A percentile compares a stretch with the other conserved stretches of the same genome.
Evolutionary conservation across 2,113 vertebrate genomes (phyloP).

Genomic region (Camarhynchus parvulus): DNA sequence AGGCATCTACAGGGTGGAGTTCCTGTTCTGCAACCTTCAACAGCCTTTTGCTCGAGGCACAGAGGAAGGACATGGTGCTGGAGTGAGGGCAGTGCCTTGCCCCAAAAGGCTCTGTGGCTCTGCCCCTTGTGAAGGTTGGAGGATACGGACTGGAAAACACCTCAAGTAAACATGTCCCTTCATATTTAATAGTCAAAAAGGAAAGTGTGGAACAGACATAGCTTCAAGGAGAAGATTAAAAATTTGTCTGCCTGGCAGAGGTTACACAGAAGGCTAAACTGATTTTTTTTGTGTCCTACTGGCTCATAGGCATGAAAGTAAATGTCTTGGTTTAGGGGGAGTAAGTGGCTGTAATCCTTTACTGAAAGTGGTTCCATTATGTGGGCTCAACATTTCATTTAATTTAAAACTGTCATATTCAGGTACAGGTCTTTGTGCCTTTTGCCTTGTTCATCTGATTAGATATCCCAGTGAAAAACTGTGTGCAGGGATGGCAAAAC

Average conservation of each 20-base stretch:
- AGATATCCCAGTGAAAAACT: background rate
- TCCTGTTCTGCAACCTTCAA: background rate
- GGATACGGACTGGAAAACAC: background rate
- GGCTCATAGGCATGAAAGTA: background rate
- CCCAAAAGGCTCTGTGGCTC: background rate
- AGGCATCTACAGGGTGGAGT: background rate
- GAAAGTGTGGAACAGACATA: background rate
- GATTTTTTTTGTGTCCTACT: background rate
- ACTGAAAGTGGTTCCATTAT: background rate
- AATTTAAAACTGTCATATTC: background rate
- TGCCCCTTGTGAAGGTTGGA: background rate
- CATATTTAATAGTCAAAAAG: slow-evolving; percentile 1
- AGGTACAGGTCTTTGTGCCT: background rate
- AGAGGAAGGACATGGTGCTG: background rate
- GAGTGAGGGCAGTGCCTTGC: background rate
- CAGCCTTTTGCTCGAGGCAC: background rate
- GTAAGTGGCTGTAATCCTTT: background rate
- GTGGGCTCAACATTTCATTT: background rate
- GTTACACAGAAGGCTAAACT: background rate
- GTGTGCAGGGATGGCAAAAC: background rate
- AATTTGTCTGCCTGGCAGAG: background rate
- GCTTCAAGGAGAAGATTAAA: slow-evolving; percentile 6
- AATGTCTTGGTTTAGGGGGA: background rate
- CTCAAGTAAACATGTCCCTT: background rate
- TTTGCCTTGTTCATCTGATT: background rate